Percentiles rank a stretch among this genome's conserved stretches.
Evolutionary conservation across 2,797 vertebrate species (phyloP).

Genomic region (Podarcis lilfordi): DNA sequence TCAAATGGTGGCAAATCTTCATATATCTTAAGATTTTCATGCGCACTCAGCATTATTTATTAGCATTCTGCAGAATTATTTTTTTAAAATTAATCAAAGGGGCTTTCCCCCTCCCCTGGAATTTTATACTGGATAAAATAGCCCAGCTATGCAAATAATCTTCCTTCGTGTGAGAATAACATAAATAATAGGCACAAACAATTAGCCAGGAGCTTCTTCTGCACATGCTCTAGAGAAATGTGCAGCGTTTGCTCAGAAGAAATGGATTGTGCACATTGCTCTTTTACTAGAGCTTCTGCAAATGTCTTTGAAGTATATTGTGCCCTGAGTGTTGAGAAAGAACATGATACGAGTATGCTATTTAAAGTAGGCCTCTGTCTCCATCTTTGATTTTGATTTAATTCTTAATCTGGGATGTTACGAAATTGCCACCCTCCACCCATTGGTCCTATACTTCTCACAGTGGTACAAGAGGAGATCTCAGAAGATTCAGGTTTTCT

Average conservation of each 20-base stretch:
- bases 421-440: slow-evolving; percentile 12
- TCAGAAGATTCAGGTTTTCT: neutral
- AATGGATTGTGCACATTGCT: no score
- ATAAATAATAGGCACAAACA: slow-evolving; percentile 29
- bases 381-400: slow-evolving; percentile 26
- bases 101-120: slow-evolving; percentile 66
- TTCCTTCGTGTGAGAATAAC: slow-evolving; percentile 55
- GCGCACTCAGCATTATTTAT: slow-evolving; percentile 59
- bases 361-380: slow-evolving; percentile 43
- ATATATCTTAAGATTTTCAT: slow-evolving; percentile 67
- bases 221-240: neutral
- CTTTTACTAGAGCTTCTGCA: neutral
- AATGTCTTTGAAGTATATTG: neutral
- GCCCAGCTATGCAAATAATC: slow-evolving; percentile 50
- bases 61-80: slow-evolving; percentile 52
- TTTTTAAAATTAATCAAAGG: slow-evolving; percentile 26
- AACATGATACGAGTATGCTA: slow-evolving; percentile 45
- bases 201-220: neutral
- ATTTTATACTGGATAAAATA: slow-evolving; percentile 61
- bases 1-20: slow-evolving; percentile 57
- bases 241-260: neutral
- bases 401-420: slow-evolving; percentile 37
- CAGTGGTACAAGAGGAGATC: neutral
- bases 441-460: neutral
- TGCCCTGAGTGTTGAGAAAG: slow-evolving; percentile 1